Base-by-base conservation (phyloP, 2,113 vertebrate species). In the Anguilla japonica region DNA sequence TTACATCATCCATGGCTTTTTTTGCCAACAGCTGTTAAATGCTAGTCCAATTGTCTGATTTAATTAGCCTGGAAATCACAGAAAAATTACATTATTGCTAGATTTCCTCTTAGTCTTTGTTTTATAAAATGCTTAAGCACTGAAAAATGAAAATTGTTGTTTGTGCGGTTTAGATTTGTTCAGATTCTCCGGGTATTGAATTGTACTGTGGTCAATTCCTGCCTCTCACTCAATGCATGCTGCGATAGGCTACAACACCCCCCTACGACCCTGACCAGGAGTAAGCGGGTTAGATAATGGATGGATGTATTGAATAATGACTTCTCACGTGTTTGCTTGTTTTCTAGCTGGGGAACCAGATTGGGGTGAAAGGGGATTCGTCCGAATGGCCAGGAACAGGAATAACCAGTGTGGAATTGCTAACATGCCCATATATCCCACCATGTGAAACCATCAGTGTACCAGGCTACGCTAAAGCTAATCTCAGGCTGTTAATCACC, bases 311-410 rank as follows among this genome's bases (percentile, higher is more conserved):
- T 81, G 41, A 15, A n/a, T 53, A 56, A 1, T 46, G 18, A 63
- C 1, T 79, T 46, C 53, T 5, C 43, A 13, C 41, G 83, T 56
- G n/a, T 88, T 22, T 89, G 41, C 90, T 50, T 82, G 90, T 79
- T 16, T 87, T 92, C 20, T 89, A 96, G 96, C 78, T 96, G 94
- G 95, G 95, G 96, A 71, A 81, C 89, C 89, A 0, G 71, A 3
- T 0, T 96, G 95, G 94, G 96, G 96, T 86, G 95, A 95, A 84
- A 79, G 87, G 18, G 95, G 95, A 1, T 96, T 92, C 89, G 89
- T 96, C 13, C 91, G 92, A n/a, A 91, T 96, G 5, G 92, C 93
- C 46, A 92, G 93, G 86, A 96, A 96, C 90, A 94, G 89, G 82
- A 90, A 89, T 3, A 95, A 96, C 86, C 90, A 91, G 41, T 96